Conservation (phyloP, 2,113 vertebrate species). For the Pagrus major region DNA sequence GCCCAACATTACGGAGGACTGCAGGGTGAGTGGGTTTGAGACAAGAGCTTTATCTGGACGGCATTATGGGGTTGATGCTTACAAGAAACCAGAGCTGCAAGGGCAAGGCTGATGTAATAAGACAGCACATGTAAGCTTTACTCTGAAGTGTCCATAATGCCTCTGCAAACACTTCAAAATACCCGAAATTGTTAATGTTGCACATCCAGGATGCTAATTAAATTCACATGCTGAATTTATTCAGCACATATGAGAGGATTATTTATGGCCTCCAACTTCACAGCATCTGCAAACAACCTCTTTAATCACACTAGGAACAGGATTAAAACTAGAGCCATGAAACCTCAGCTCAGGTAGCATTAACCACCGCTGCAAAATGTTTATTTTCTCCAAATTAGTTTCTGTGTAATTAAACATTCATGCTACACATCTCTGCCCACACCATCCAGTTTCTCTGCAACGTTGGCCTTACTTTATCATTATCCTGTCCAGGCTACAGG, state of each 20-base stretch:
- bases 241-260: background rate
- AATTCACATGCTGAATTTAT: slow-evolving; percentile 9
- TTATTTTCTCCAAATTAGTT: background rate
- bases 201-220: background rate
- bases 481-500: slow-evolving; percentile 14
- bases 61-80: slow-evolving; percentile 17
- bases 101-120: background rate
- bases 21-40: slow-evolving; percentile 21
- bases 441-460: slow-evolving; percentile 26
- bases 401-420: slow-evolving; percentile 1
- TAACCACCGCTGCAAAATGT: background rate
- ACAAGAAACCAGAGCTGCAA: slow-evolving; percentile 40
- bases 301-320: slow-evolving; percentile 13
- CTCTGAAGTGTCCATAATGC: background rate
- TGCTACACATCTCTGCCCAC: background rate
- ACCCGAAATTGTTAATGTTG: background rate
- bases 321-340: background rate
- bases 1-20: slow-evolving; percentile 32
- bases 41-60: slow-evolving; percentile 45
- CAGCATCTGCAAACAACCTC: background rate
- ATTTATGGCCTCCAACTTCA: slow-evolving; percentile 9
- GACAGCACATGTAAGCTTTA: background rate
- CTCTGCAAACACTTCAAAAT: slow-evolving; percentile 14
- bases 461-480: slow-evolving; percentile 41
- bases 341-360: background rate